Evolutionary conservation across 2,113 vertebrate genomes (phyloP).

Genomic region (Percina caprodes): DNA sequence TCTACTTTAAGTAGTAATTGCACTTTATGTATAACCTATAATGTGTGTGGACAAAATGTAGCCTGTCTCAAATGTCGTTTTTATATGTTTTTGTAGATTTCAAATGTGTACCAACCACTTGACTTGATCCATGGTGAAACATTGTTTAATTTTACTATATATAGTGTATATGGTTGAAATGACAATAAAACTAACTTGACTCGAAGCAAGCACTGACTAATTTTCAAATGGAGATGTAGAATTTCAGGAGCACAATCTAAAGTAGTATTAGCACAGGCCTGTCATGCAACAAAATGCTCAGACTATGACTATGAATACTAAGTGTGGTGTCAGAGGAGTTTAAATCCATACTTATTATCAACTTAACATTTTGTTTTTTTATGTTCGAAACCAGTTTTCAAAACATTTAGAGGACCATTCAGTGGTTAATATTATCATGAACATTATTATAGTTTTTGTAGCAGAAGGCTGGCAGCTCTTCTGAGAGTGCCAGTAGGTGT

Average conservation of each 20-base stretch:
- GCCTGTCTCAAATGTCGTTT: too few relatives aligned
- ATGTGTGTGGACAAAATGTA: too few relatives aligned
- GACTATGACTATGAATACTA: neutral
- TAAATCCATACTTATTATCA: neutral
- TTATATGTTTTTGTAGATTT: too few relatives aligned
- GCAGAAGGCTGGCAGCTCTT: slow-evolving; percentile 14
- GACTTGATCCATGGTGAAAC: too few relatives aligned
- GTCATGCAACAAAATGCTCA: slow-evolving; percentile 39
- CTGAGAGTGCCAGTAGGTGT: slow-evolving; percentile 36
- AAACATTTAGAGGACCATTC: slow-evolving; percentile 13
- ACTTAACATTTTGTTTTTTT: neutral
- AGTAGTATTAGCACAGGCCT: slow-evolving; percentile 26
- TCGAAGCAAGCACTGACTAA: neutral
- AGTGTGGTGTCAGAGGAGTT: neutral
- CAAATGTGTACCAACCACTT: too few relatives aligned
- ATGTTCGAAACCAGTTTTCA: neutral
- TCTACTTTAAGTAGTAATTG: too few relatives aligned
- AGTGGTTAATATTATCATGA: neutral
- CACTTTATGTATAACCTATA: too few relatives aligned
- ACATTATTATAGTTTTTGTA: slow-evolving; percentile 2
- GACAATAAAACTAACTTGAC: too few relatives aligned
- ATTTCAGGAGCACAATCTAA: slow-evolving; percentile 1
- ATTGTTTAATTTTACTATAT: too few relatives aligned
- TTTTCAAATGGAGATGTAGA: slow-evolving; percentile 11
- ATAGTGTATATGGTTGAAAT: too few relatives aligned